These are phyloP conservation scores for Deilephila elpenor DNA, from an alignment of 2,888 invertebrate genomes.

Conservation along the genomic window DNA sequence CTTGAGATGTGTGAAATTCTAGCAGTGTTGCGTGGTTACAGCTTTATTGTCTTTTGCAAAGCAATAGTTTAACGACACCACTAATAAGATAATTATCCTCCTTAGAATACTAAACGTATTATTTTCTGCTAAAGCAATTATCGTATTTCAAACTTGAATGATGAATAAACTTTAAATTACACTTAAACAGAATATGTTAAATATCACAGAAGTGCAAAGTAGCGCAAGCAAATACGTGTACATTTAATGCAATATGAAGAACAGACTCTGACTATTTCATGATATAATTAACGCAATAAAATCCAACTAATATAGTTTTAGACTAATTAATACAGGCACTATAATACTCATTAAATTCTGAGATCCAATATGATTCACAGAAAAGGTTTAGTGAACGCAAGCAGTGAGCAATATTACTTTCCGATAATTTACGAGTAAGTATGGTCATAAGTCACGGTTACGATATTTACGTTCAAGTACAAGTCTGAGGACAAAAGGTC, in stretches of 20 bases:
- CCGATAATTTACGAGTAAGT: not conserved
- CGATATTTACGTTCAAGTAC: conserved; percentile 32
- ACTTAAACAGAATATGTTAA: not conserved
- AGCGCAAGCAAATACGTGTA: not conserved
- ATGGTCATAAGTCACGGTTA: conserved; percentile 33
- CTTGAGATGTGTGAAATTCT: conserved; percentile 55
- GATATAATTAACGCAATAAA: not conserved
- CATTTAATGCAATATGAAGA: not conserved
- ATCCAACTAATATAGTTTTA: no score
- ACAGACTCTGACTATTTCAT: not conserved
- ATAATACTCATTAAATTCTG: no score
- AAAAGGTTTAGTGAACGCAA: no score
- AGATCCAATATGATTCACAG: no score
- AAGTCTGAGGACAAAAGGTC: conserved; percentile 20
- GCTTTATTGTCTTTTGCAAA: conserved; percentile 47
- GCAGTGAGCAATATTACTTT: no score
- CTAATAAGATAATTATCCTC: conserved; percentile 53
- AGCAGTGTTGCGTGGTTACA: conserved; percentile 40
- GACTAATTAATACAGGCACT: no score
- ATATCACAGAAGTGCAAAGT: not conserved
- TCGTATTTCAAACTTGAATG: conserved; percentile 2
- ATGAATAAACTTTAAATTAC: conserved; percentile 1
- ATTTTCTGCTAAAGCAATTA: not conserved
- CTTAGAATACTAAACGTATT: conserved; percentile 5
- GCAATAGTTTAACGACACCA: conserved; percentile 51